phyloP scores from a whole-genome alignment of 2,888 invertebrate species.

The Lysandra coridon region DNA sequence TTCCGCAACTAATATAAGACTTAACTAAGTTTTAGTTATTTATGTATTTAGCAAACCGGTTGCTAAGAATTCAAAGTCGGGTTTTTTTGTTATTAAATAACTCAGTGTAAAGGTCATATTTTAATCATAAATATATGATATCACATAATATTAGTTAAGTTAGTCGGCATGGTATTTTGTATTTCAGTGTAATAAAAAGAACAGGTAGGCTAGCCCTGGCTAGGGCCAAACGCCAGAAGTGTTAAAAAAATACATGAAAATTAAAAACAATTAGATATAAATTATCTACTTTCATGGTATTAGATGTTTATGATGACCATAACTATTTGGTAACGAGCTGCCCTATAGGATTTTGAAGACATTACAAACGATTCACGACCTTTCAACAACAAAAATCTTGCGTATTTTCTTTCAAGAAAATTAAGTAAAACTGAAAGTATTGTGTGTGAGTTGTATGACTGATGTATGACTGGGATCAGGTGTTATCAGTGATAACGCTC shows the following conservation, averaged over 20 bases:
- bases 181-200: background rate
- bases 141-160: background rate
- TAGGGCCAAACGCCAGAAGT: no score
- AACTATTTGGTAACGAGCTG: no score
- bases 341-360: no score
- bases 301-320: no score
- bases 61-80: background rate
- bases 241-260: no score
- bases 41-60: constrained; percentile 5
- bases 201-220: background rate
- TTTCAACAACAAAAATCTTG: no score
- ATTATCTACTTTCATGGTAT: no score
- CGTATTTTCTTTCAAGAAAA: background rate
- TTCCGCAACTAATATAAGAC: background rate
- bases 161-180: background rate
- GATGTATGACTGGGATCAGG: constrained; percentile 52
- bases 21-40: background rate
- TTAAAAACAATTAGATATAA: no score
- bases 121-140: constrained; percentile 2
- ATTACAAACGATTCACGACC: no score
- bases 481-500: constrained; percentile 66
- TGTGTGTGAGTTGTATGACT: constrained; percentile 6
- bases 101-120: constrained; percentile 6
- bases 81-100: constrained; percentile 14
- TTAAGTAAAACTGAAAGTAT: background rate